Evolutionary conservation across 2,113 vertebrate genomes (phyloP).

Genomic region (Cyphomyrus discorhynchus): DNA sequence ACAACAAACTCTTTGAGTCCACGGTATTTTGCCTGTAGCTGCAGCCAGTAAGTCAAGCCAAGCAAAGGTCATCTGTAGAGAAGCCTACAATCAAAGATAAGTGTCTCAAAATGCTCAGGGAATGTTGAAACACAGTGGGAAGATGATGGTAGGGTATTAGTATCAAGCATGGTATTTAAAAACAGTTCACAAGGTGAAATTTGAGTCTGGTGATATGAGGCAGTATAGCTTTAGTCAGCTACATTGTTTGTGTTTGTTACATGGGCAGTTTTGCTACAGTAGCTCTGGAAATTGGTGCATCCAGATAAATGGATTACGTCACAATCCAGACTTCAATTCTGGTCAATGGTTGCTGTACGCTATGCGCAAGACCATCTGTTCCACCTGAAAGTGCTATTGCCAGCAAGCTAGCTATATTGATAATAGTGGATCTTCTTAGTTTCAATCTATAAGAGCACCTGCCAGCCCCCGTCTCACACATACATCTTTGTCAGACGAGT

Average conservation of each 20-base stretch:
- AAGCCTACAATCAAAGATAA: not conserved
- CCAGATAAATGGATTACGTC: not conserved
- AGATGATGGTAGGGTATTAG: not conserved
- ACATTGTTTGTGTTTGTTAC: not conserved
- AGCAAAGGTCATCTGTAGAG: not conserved
- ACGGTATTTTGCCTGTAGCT: too few species aligned
- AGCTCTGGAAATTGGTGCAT: not conserved
- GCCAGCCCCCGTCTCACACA: not conserved
- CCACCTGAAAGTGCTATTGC: not conserved
- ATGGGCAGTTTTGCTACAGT: not conserved
- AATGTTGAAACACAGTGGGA: not conserved
- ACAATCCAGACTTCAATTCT: not conserved
- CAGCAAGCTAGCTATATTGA: not conserved
- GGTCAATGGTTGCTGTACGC: not conserved
- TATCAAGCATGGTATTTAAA: not conserved
- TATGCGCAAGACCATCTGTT: not conserved
- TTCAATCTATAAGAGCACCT: not conserved
- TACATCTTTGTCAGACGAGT: not conserved
- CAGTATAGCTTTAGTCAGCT: not conserved
- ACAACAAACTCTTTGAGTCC: conserved; percentile 18
- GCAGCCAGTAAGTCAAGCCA: not conserved
- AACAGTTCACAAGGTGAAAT: not conserved
- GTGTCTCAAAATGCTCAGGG: conserved; percentile 1
- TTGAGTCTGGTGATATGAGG: not conserved
- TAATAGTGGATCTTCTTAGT: not conserved